A percentile compares a stretch with the other conserved stretches of the same genome.
These are phyloP conservation scores for Hemicordylus capensis DNA, from an alignment of 2,113 vertebrate species.

Conservation along the genomic window DNA sequence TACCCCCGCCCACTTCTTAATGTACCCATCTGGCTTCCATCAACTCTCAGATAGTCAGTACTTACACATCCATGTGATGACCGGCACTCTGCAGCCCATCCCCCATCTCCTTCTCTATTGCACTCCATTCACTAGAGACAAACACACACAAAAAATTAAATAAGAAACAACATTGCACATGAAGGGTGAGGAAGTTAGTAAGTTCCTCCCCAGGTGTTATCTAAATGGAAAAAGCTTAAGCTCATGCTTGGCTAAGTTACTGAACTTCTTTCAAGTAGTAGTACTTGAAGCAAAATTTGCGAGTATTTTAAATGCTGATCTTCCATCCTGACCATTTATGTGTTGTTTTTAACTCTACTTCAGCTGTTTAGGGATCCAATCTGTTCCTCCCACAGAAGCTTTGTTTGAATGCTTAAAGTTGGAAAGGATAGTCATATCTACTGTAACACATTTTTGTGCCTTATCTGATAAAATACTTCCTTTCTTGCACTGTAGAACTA, in stretches of 20 bases:
- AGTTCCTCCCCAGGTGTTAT: conserved; percentile 62
- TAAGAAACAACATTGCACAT: conserved; percentile 55
- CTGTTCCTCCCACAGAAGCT: background rate
- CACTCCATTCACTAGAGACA: conserved; percentile 90
- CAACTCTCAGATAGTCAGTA: conserved; percentile 73
- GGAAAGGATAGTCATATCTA: background rate
- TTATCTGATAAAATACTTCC: background rate
- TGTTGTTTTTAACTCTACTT: background rate
- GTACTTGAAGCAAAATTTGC: no score
- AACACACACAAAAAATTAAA: conserved; percentile 67
- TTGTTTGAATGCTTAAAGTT: conserved; percentile 7
- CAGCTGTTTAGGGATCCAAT: background rate
- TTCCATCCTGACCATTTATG: background rate
- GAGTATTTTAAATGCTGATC: no score
- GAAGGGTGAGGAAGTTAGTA: conserved; percentile 64
- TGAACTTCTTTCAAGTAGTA: no score
- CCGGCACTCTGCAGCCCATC: conserved; percentile 95
- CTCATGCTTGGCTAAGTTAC: conserved; percentile 10
- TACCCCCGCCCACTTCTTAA: background rate
- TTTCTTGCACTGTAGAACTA: background rate
- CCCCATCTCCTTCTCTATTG: conserved; percentile 95
- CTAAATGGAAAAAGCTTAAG: conserved; percentile 53
- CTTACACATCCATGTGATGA: conserved; percentile 97
- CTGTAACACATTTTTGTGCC: background rate
- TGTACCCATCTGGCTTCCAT: conserved; percentile 69